Evolutionary conservation across 2,113 vertebrate species (phyloP).

Genomic region (Acrocephalus arundinaceus): DNA sequence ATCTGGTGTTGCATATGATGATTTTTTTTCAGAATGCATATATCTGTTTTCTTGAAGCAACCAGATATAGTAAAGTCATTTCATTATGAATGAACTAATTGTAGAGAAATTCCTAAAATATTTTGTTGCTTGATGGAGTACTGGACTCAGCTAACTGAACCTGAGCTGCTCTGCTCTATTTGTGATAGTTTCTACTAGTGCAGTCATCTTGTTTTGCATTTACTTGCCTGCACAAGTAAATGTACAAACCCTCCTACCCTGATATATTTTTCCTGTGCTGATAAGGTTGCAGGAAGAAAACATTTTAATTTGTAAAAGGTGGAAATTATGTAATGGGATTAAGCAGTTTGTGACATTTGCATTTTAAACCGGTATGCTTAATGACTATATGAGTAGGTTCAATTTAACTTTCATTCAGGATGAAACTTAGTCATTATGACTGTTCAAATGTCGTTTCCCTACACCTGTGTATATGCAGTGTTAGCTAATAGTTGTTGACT

Average conservation of each 20-base stretch:
- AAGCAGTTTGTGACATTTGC: neutral
- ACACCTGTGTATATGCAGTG: neutral
- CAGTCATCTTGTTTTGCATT: neutral
- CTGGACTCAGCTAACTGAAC: neutral
- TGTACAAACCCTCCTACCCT: neutral
- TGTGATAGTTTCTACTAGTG: neutral
- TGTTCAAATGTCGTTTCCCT: neutral
- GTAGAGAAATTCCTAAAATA: neutral
- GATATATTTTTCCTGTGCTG: neutral
- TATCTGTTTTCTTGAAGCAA: neutral
- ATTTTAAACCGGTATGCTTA: neutral
- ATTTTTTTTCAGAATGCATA: neutral
- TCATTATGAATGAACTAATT: neutral
- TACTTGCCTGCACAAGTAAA: neutral
- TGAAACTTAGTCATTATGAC: neutral
- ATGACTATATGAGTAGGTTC: neutral
- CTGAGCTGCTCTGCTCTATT: neutral
- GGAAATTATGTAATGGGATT: neutral
- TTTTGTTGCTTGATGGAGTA: neutral
- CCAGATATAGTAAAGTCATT: neutral
- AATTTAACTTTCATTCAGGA: neutral
- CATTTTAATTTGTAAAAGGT: neutral
- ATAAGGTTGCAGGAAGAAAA: neutral
- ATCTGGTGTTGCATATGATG: fast-evolving
- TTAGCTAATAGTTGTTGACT: neutral